A percentile compares a stretch with the other conserved stretches of the same genome.
Evolutionary conservation across 2,113 vertebrate genomes (phyloP).

Genomic region (Hyperoodon ampullatus): DNA sequence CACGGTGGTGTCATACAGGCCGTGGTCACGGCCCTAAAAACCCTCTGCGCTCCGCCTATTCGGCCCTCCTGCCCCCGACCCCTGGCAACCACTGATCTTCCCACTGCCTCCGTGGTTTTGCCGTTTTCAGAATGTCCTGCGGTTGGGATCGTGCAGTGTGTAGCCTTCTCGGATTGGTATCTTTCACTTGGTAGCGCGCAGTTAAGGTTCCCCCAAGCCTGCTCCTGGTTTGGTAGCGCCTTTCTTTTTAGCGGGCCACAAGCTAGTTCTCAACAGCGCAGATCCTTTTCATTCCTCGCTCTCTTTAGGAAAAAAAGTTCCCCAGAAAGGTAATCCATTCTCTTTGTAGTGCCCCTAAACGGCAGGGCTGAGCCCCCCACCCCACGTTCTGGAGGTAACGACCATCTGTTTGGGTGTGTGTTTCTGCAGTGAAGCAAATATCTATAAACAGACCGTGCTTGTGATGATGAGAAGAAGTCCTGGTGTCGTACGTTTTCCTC

Average conservation of each 20-base stretch:
- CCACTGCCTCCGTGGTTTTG: neutral
- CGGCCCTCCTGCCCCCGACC: too few relatives aligned
- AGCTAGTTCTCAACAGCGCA: neutral
- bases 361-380: neutral
- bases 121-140: neutral
- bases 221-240: neutral
- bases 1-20: neutral
- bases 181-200: neutral
- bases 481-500: neutral
- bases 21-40: neutral
- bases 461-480: neutral
- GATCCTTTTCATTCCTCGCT: neutral
- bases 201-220: neutral
- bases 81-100: neutral
- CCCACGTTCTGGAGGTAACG: fast-evolving
- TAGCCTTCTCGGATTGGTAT: neutral
- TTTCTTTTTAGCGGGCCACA: neutral
- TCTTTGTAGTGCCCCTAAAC: too few relatives aligned
- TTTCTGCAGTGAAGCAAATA: neutral
- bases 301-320: neutral
- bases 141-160: neutral
- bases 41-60: neutral
- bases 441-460: neutral
- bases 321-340: neutral
- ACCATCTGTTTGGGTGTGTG: neutral